Evolutionary conservation across 2,888 invertebrate species (phyloP), one percentile per base, ranked within the genome.

Genomic region (Cerceris rybyensis): DNA sequence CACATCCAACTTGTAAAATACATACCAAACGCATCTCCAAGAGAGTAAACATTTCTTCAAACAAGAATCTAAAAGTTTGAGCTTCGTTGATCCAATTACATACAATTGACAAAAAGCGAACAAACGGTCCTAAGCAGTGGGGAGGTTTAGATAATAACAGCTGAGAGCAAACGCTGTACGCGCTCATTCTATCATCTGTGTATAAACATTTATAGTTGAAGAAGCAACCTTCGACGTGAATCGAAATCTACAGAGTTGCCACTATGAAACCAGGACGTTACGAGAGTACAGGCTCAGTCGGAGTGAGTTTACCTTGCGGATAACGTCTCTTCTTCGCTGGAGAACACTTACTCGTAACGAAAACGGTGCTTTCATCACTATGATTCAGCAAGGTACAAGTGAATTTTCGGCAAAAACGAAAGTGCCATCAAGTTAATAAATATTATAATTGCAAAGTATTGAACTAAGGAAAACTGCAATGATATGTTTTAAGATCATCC

Each of bases 191-290:
- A 14, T 14, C 7, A 6, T 39, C 58, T 67, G 55, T 57, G 55
- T 49, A 66, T 65, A 65, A 66, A 70, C 49, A 75, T 17, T 58
- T 58, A 65, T 61, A 16, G 39, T 64, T 64, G 76, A 72, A 68
- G 65, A 58, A 4, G 50, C 55, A 70, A 68, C 49, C 59, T 54
- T 65, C 49, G 60, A 49, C 17, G 50, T 28, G 67, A 60, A 64
- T 50, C 57, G 52, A 52, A 55, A 66, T 55, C 57, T 6, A 14
- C 70, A 16, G 46, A 43, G 16, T 17, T 7, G n/a, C 42, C 39
- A 54, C 63, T 63, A 52, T 17, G 2, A 59, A 55, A 70, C 39
- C 39, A 16, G 13, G 4, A 41, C 16, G 28, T 59, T 60, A 41
- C 28, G 43, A n/a, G 6, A 6, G 46, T 52, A 65, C 42, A 54